Conservation (phyloP, 2,888 invertebrate genomes). For the Pristionchus fissidentatus region DNA sequence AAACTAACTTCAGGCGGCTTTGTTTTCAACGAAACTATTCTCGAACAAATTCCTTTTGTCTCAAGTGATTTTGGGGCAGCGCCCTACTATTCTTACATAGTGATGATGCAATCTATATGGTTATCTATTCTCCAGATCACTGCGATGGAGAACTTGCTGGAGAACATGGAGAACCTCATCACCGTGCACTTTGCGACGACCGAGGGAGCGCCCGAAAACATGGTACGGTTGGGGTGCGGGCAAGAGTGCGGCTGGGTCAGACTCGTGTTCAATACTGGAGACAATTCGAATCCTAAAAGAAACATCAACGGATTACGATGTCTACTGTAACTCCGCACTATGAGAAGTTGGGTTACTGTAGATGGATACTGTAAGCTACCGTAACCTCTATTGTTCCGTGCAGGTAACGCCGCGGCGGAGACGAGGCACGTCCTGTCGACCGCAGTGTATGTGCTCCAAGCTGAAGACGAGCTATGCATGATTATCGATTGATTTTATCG, state of each 20-base stretch:
- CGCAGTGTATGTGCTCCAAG: conserved; percentile 74
- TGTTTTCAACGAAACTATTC: too few relatives aligned
- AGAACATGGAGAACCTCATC: conserved; percentile 73
- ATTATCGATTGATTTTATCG: conserved; percentile 25
- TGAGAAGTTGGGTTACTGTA: background rate
- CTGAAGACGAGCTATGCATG: conserved; percentile 75
- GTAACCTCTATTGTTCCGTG: background rate
- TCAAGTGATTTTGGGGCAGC: too few relatives aligned
- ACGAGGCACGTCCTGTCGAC: conserved; percentile 71
- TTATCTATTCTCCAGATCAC: conserved; percentile 57
- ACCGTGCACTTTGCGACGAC: conserved; percentile 75
- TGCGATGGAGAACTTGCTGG: conserved; percentile 71
- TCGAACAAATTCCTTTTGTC: too few relatives aligned
- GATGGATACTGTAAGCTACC: background rate
- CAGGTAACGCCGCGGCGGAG: conserved; percentile 70
- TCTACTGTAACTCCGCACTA: too few relatives aligned
- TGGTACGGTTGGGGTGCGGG: too few relatives aligned
- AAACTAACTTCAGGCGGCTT: too few relatives aligned
- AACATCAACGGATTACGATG: background rate
- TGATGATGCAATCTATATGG: background rate
- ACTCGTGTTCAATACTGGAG: background rate
- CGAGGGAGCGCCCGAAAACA: conserved; percentile 70
- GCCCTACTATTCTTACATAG: background rate
- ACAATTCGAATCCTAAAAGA: background rate
- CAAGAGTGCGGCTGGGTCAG: background rate